These are phyloP conservation scores for Neotragus pygmaeus DNA, from an alignment of 2,113 vertebrate genomes.

Conservation along the genomic window DNA sequence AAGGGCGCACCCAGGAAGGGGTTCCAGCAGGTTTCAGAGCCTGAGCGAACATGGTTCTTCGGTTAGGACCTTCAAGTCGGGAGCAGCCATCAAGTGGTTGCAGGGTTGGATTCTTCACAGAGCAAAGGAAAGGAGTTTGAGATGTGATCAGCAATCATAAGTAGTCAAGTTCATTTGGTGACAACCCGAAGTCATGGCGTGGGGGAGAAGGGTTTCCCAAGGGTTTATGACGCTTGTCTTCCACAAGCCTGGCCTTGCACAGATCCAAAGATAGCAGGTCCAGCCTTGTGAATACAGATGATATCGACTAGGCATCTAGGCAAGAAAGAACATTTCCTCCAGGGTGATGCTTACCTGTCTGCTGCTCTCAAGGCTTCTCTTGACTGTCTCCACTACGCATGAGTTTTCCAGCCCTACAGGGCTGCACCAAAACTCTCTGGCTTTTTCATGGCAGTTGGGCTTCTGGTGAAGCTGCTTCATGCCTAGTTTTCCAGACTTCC, in stretches of 20 bases:
- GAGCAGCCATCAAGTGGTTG: neutral
- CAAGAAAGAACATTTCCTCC: too few species aligned
- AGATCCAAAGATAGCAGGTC: neutral
- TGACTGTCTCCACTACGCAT: rapidly evolving
- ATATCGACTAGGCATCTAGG: neutral
- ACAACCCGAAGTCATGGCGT: neutral
- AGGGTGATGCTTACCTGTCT: neutral
- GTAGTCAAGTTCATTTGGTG: neutral
- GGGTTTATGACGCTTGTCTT: neutral
- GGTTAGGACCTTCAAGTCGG: neutral
- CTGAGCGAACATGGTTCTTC: neutral
- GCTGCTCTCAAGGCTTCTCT: neutral
- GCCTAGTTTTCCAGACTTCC: neutral
- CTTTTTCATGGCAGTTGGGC: neutral
- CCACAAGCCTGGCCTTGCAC: neutral
- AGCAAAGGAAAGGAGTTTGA: neutral
- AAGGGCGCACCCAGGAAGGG: neutral
- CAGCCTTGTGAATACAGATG: neutral
- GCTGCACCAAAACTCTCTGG: too few species aligned
- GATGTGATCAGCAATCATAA: neutral
- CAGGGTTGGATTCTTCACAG: neutral
- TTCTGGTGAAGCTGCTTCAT: neutral
- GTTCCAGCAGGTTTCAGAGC: neutral
- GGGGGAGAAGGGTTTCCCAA: neutral
- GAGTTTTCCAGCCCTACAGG: too few species aligned